Conservation (phyloP, 2,888 invertebrate species). For the Acanthococcus lagerstroemiae region DNA sequence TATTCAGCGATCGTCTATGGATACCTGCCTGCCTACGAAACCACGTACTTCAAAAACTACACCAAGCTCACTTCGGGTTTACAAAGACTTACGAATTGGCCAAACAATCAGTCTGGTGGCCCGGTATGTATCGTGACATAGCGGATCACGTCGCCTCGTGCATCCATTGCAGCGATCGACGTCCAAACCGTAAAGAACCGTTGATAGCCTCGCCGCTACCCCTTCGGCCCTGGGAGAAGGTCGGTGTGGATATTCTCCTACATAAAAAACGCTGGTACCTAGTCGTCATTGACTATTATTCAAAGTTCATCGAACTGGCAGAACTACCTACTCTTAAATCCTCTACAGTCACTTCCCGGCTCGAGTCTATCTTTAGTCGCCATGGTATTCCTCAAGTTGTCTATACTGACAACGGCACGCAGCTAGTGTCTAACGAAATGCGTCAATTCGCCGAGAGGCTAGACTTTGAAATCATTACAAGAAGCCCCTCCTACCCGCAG, state of each 20-base stretch:
- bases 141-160: background rate
- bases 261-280: background rate
- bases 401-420: too few relatives aligned
- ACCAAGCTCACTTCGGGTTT: constrained; percentile 9
- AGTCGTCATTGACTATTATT: too few relatives aligned
- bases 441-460: too few relatives aligned
- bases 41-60: constrained; percentile 9
- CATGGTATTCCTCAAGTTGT: too few relatives aligned
- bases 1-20: constrained; percentile 3
- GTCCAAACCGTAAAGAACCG: background rate
- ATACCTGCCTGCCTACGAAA: constrained; percentile 5
- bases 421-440: too few relatives aligned
- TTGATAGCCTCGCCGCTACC: background rate
- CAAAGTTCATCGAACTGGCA: too few relatives aligned
- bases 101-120: constrained; percentile 12
- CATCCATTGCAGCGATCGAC: background rate
- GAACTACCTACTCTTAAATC: too few relatives aligned
- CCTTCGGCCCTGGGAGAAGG: background rate
- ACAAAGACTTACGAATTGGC: constrained; percentile 11
- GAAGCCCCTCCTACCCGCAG: too few relatives aligned
- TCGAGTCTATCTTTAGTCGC: too few relatives aligned
- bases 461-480: too few relatives aligned
- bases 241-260: constrained; percentile 9
- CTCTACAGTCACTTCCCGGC: too few relatives aligned
- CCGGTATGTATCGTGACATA: constrained; percentile 1